Conservation (phyloP, 2,113 vertebrate genomes). For the Dipodomys ordii region DNA sequence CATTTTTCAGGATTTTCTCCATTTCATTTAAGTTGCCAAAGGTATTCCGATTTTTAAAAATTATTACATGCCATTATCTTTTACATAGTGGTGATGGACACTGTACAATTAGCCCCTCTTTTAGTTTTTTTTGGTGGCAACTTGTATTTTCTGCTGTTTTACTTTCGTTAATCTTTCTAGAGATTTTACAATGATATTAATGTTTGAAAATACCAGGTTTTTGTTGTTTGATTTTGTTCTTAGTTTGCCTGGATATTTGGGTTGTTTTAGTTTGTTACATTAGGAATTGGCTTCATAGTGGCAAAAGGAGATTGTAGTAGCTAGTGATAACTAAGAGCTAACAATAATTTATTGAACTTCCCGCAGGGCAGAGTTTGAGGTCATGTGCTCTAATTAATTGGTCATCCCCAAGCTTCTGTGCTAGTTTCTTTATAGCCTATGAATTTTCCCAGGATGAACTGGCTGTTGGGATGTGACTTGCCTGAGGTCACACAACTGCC, state of each 20-base stretch:
- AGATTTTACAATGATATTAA: neutral
- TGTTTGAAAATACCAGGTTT: neutral
- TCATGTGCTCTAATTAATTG: neutral
- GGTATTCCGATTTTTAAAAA: neutral
- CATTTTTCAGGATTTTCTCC: neutral
- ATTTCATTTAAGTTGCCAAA: conserved; percentile 17
- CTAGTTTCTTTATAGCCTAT: neutral
- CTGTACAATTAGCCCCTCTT: neutral
- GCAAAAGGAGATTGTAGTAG: neutral
- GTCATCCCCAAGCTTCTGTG: neutral
- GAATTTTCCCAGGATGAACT: neutral
- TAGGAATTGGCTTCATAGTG: neutral
- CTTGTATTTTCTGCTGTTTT: neutral
- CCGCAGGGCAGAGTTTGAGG: neutral
- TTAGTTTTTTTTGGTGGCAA: neutral
- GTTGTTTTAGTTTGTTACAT: neutral
- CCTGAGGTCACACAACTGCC: neutral
- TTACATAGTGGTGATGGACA: neutral
- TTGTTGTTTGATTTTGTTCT: neutral
- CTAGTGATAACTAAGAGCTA: neutral
- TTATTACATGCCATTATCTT: neutral
- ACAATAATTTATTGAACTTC: neutral
- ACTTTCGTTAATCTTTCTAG: neutral
- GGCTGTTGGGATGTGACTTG: neutral
- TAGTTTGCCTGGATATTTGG: neutral